A percentile compares a stretch with the other conserved stretches of the same genome.
phyloP scores from a whole-genome alignment of 2,797 vertebrate species.

The Pyrocephalus nanus region DNA sequence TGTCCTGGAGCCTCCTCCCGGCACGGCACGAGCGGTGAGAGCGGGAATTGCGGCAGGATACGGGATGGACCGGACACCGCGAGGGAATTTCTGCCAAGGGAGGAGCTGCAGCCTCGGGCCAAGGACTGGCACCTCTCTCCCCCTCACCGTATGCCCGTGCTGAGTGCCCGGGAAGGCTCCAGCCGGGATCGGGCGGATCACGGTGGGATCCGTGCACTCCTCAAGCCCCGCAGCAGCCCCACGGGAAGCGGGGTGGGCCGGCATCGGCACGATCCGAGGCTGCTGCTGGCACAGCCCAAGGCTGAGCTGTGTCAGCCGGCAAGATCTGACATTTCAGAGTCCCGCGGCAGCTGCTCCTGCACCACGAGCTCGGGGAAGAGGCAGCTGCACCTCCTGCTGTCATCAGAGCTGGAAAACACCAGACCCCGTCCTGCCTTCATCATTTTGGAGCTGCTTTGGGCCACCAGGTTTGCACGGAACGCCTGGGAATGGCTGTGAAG shows the following conservation, averaged over 20 bases:
- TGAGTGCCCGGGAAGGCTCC: background rate
- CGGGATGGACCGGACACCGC: accelerated
- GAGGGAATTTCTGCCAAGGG: background rate
- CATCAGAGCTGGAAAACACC: background rate
- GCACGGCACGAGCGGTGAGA: background rate
- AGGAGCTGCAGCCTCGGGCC: background rate
- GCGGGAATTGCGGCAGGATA: background rate
- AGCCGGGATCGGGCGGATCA: background rate
- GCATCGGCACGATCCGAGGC: background rate
- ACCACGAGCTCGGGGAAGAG: background rate
- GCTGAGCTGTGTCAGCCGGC: background rate
- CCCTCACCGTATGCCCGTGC: background rate
- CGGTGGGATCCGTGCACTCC: background rate
- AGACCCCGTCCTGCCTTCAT: background rate
- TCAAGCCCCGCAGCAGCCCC: background rate
- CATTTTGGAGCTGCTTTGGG: background rate
- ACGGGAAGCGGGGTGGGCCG: background rate
- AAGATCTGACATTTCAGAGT: background rate
- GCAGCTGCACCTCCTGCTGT: background rate
- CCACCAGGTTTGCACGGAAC: background rate
- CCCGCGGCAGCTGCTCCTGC: conserved; percentile 4
- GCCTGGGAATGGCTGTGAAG: background rate
- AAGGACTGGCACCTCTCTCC: background rate
- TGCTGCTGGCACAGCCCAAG: conserved; percentile 5
- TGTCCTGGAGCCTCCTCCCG: background rate